Base-by-base conservation (phyloP, 2,113 vertebrate genomes). In the Phaetusa simplex region DNA sequence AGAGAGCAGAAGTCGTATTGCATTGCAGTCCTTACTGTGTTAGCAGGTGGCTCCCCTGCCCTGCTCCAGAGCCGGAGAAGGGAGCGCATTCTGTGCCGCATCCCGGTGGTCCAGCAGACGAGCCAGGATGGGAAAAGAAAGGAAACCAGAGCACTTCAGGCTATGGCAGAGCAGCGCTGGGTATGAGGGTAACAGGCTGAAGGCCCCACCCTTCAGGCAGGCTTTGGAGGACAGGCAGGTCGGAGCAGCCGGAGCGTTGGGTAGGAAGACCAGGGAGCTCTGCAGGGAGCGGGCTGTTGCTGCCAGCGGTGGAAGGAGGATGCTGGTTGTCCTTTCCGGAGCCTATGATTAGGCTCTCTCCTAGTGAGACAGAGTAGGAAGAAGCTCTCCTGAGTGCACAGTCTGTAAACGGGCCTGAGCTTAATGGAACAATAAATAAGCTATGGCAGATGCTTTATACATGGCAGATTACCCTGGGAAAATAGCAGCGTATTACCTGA, bases 81-180 rank as follows among this genome's bases (percentile, higher is more conserved):
- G 23, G 61, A 86, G 18, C 1, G 0, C 22, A 0, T 38, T 42
- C 22, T n/a, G 26, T 74, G 42, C 32, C 2, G 1, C 30, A 27
- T 38, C 26, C 30, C 34, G 34, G n/a, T 0, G 2, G 10, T 67
- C 23, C 72, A 53, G 30, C 0, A 0, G 16, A 8, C 1, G 3
- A 36, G 17, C 15, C 38, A 14, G 38, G 61, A 67, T 7, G 43
- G 45, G 27, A 69, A 71, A 64, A 58, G 30, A 34, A 53, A 71
- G 42, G 62, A 59, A 88, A 77, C 5, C 38, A 36, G 61, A 69
- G 10, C 0, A 0, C 34, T 79, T 81, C 11, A 16, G 52, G n/a
- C 27, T 62, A 2, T 16, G n/a, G 45, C 3, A 4, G 65, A 67
- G 16, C 29, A 66, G 29, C 15, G 42, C 47, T 42, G 42, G 36